Evolutionary conservation across 2,113 vertebrate genomes (phyloP).

Genomic region (Corythaixoides concolor): DNA sequence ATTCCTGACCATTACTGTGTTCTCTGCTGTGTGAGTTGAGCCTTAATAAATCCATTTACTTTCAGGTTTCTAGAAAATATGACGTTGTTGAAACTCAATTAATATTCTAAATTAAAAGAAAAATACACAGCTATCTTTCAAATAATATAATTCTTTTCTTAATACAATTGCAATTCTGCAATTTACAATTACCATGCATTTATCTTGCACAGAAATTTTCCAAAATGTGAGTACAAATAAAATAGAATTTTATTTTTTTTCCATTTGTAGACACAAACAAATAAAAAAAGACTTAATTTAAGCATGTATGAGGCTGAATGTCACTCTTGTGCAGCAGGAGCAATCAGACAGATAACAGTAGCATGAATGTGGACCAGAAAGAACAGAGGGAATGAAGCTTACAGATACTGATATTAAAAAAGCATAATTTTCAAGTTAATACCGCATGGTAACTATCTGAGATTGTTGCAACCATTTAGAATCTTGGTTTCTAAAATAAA

Average conservation of each 20-base stretch:
- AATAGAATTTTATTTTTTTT: neutral
- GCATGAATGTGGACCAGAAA: neutral
- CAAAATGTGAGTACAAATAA: neutral
- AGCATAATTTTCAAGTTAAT: neutral
- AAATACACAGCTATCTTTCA: neutral
- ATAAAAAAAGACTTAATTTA: neutral
- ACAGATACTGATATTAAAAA: neutral
- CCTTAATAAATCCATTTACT: neutral
- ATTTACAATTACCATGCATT: neutral
- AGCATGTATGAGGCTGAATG: neutral
- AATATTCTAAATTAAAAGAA: neutral
- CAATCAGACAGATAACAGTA: neutral
- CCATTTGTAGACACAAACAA: neutral
- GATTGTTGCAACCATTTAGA: neutral
- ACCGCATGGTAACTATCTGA: neutral
- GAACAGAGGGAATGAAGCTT: slow-evolving; percentile 11
- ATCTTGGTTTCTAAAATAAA: neutral
- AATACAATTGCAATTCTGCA: neutral
- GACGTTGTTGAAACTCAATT: neutral
- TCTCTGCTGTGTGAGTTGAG: neutral
- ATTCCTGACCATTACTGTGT: neutral
- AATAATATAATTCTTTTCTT: neutral
- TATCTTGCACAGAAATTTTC: neutral
- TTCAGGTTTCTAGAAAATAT: neutral
- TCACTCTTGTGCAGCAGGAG: neutral